Percentiles rank a stretch among this genome's conserved stretches.
phyloP scores from a whole-genome alignment of 2,888 invertebrate species.

The Crepidodera aurea region DNA sequence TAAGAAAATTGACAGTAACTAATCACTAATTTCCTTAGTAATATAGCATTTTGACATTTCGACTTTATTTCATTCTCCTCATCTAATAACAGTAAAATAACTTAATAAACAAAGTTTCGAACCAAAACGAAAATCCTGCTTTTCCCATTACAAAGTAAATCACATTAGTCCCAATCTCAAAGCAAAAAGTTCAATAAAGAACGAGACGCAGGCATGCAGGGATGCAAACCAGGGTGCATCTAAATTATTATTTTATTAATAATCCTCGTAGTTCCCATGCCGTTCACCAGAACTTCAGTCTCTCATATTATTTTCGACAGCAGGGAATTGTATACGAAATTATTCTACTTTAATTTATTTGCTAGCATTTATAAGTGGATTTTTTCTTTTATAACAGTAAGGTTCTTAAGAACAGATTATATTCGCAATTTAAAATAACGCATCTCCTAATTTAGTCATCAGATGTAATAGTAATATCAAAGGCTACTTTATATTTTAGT shows the following conservation, averaged over 20 bases:
- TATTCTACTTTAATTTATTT: background rate
- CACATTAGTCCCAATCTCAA: constrained; percentile 40
- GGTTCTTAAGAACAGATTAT: no score
- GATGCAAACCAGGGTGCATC: constrained; percentile 45
- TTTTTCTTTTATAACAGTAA: no score
- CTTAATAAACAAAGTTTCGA: background rate
- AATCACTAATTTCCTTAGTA: no score
- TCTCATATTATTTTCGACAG: background rate
- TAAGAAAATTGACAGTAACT: no score
- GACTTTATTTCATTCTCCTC: background rate
- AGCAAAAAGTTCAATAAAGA: constrained; percentile 47
- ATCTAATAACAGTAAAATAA: background rate
- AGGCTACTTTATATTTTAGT: no score
- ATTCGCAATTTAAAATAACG: no score
- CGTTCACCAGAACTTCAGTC: background rate
- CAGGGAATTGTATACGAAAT: background rate
- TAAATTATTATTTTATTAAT: constrained; percentile 50
- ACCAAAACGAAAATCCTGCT: background rate
- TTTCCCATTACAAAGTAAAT: constrained; percentile 43
- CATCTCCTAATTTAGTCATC: no score
- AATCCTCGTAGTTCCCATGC: constrained; percentile 1
- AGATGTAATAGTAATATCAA: no score
- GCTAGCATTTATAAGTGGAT: no score
- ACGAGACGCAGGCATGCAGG: constrained; percentile 32
- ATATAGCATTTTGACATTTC: no score